Base-by-base conservation (phyloP, 2,888 invertebrate genomes). In the Apomyelois bistriatella region DNA sequence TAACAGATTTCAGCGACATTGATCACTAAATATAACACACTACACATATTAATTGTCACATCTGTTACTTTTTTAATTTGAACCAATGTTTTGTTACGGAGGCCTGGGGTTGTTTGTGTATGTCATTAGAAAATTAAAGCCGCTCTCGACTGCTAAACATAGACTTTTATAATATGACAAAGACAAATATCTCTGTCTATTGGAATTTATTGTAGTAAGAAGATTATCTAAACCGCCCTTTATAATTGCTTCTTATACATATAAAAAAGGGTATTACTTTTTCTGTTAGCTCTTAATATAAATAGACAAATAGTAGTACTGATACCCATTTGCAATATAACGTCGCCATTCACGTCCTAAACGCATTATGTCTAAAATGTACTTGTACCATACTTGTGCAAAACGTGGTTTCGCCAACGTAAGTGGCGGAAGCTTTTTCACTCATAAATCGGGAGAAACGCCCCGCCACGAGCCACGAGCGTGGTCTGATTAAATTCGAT, bases 81-180 rank as follows among this genome's bases (percentile, higher is more conserved):
- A 8, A 40, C 5, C 16, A 9, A 8, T 9, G 40, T 65, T 71
- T 70, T 70, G 68, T 68, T 63, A 68, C 70, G 67, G 70, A 69
- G 68, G 67, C 66, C 68, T 16, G 66, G 69, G 74, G 65, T 65
- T 64, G 63, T 65, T 70, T 49, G 65, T 68, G 65, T 66, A 62
- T 61, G 64, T 64, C 61, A 68, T 72, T 74, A 67, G 71, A 70
- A 75, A 72, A 65, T 71, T 70, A 64, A 40, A 65, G 62, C 64
- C 61, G 56, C 61, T 59, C 58, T 59, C 65, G 66, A 58, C 58
- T 58, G 61, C 55, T 58, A 49, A 49, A 49, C 22, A 37, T 9
- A n/a, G 38, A 28, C 28, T 46, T 30, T 46, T 35, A 16, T 32
- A 46, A 46, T 46, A 28, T 35, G 46, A 32, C 46, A 32, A 32